phyloP scores from a whole-genome alignment of 2,113 vertebrate genomes.

The Apteryx owenii region DNA sequence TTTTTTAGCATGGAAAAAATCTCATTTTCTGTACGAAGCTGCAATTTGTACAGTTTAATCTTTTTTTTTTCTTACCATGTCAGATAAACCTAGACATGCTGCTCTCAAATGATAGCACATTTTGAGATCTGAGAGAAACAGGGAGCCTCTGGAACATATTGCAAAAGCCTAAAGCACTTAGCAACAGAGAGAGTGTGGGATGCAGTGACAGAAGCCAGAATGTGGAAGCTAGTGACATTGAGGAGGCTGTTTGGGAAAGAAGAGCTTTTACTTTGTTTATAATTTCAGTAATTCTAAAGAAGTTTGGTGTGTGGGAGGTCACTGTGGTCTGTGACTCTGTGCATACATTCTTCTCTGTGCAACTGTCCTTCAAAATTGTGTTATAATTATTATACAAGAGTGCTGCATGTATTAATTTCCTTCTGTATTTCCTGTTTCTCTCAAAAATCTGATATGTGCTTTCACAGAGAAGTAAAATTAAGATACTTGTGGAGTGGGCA shows the following conservation, averaged over 20 bases:
- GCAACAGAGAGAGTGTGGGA: conserved; percentile 80
- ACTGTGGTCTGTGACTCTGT: conserved; percentile 41
- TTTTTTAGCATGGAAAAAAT: conserved; percentile 8
- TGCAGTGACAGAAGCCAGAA: conserved; percentile 45
- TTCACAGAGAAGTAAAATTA: background rate
- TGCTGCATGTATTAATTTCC: background rate
- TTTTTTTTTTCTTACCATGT: conserved; percentile 13
- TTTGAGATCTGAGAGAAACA: conserved; percentile 66
- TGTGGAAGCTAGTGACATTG: conserved; percentile 72
- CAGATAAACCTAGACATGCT: conserved; percentile 55
- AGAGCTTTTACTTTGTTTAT: conserved; percentile 69
- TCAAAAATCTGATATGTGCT: background rate
- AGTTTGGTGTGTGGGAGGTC: conserved; percentile 46
- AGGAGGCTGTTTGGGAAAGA: conserved; percentile 65
- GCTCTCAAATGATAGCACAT: conserved; percentile 55
- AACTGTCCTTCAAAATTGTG: background rate
- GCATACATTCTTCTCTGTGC: conserved; percentile 2
- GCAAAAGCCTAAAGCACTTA: conserved; percentile 77
- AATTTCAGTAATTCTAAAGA: conserved; percentile 69
- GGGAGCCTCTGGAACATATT: conserved; percentile 73
- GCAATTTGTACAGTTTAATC: conserved; percentile 45
- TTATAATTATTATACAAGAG: background rate
- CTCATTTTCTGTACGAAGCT: conserved; percentile 27
- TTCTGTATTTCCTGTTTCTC: conserved; percentile 23
- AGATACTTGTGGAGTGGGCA: background rate